phyloP scores from a whole-genome alignment of 2,797 vertebrate species.

The Enoplosus armatus region DNA sequence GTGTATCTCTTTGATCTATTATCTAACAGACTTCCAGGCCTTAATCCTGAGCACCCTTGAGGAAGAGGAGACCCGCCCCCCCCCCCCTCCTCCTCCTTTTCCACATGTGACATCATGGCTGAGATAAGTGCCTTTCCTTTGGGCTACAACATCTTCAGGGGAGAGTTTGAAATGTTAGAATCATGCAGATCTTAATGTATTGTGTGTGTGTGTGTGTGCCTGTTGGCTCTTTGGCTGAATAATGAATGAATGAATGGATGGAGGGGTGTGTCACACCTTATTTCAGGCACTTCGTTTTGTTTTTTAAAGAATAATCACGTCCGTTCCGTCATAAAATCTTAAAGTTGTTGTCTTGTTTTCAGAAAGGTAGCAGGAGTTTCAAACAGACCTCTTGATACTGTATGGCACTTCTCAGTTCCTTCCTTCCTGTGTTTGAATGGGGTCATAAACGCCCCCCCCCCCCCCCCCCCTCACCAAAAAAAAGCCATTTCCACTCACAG shows the following conservation, averaged over 20 bases:
- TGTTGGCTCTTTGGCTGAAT: neutral
- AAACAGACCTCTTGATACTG: conserved; percentile 77
- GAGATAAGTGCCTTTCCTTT: conserved; percentile 64
- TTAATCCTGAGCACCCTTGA: conserved; percentile 82
- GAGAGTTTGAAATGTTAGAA: neutral
- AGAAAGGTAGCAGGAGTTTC: conserved; percentile 61
- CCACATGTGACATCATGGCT: conserved; percentile 70
- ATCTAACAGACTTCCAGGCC: conserved; percentile 84
- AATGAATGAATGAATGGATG: neutral
- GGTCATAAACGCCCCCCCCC: conserved; percentile 85
- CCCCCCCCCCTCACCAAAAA: too few species aligned
- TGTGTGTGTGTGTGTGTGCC: too few species aligned
- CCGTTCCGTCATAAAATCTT: neutral
- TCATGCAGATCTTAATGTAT: neutral
- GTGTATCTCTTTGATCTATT: conserved; percentile 86
- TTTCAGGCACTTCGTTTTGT: neutral
- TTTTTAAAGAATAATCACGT: neutral
- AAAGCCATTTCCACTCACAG: conserved; percentile 85
- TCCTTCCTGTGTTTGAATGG: conserved; percentile 90
- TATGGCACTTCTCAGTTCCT: conserved; percentile 83
- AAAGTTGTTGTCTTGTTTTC: conserved; percentile 21
- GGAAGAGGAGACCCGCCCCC: conserved; percentile 52
- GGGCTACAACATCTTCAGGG: conserved; percentile 26
- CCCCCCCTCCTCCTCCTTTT: conserved; percentile 17
- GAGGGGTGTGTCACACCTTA: neutral